Percentiles rank a stretch among this genome's conserved stretches.
These are phyloP conservation scores for Lampris incognitus DNA, from an alignment of 2,113 vertebrate genomes.

Conservation along the genomic window DNA sequence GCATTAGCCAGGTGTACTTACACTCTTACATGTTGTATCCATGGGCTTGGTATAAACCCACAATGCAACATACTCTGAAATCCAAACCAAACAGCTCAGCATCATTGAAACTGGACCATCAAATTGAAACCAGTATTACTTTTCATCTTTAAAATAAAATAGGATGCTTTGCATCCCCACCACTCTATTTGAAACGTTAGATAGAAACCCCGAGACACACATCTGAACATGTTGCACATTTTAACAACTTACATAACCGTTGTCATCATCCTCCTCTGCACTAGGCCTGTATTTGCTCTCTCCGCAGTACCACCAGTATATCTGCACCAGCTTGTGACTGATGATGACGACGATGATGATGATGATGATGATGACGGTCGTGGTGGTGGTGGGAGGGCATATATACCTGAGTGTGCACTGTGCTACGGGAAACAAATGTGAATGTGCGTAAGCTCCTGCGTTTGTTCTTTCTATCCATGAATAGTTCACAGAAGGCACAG, in stretches of 20 bases:
- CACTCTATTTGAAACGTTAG: too few species aligned
- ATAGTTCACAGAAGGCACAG: constrained; percentile 41
- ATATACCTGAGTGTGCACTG: not conserved
- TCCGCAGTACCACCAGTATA: too few species aligned
- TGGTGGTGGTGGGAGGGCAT: not conserved
- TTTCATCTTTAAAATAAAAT: too few species aligned
- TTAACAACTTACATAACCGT: too few species aligned
- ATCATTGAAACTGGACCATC: not conserved
- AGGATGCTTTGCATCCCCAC: too few species aligned
- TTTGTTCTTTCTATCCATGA: constrained; percentile 19
- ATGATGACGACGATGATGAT: not conserved
- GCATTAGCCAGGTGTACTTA: not conserved
- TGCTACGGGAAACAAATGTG: not conserved
- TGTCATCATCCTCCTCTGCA: too few species aligned
- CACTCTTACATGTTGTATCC: not conserved
- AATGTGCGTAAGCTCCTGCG: constrained; percentile 23
- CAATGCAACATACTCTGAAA: not conserved
- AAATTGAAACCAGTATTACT: not conserved
- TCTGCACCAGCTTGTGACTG: not conserved
- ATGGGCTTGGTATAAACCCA: not conserved
- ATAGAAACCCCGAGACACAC: too few species aligned
- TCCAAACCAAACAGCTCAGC: not conserved
- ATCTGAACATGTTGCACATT: too few species aligned
- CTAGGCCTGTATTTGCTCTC: too few species aligned
- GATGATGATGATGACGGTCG: not conserved